A percentile compares a stretch with the other conserved stretches of the same genome.
phyloP scores from a whole-genome alignment of 2,113 vertebrate genomes.

The Albula goreensis region DNA sequence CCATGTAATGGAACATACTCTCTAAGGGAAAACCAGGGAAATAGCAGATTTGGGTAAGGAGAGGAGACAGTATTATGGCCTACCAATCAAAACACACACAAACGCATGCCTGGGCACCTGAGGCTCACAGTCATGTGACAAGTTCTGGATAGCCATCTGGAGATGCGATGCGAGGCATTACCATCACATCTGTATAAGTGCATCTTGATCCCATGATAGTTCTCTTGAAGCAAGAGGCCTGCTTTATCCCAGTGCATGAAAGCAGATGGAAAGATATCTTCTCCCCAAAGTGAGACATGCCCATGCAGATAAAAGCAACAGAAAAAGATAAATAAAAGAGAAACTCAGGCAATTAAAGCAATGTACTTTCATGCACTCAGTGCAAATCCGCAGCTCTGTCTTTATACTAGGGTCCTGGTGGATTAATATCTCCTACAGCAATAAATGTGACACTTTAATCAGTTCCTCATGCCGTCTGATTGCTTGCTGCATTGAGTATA shows the following conservation, averaged over 20 bases:
- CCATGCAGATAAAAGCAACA: background rate
- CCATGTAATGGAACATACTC: too few species aligned
- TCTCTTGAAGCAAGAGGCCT: background rate
- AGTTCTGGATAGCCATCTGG: background rate
- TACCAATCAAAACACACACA: slow-evolving; percentile 6
- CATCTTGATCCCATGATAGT: background rate
- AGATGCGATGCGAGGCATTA: background rate
- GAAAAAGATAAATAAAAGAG: background rate
- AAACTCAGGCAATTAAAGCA: background rate
- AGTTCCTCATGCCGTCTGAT: slow-evolving; percentile 22
- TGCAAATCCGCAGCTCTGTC: background rate
- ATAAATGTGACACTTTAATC: slow-evolving; percentile 20
- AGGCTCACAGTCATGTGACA: background rate
- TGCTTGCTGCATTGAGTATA: slow-evolving; percentile 16
- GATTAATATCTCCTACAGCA: background rate
- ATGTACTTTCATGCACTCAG: background rate
- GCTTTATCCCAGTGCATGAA: background rate
- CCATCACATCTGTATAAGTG: background rate
- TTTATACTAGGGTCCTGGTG: background rate
- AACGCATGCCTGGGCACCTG: background rate
- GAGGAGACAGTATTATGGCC: background rate
- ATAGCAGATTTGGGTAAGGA: background rate
- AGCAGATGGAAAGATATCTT: background rate
- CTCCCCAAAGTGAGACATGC: background rate
- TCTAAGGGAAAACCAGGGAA: too few species aligned